Percentiles rank a stretch among this genome's conserved stretches.
phyloP scores from a whole-genome alignment of 37 sponge, comb jelly and placozoan species.

The Oscarella lobularis region DNA sequence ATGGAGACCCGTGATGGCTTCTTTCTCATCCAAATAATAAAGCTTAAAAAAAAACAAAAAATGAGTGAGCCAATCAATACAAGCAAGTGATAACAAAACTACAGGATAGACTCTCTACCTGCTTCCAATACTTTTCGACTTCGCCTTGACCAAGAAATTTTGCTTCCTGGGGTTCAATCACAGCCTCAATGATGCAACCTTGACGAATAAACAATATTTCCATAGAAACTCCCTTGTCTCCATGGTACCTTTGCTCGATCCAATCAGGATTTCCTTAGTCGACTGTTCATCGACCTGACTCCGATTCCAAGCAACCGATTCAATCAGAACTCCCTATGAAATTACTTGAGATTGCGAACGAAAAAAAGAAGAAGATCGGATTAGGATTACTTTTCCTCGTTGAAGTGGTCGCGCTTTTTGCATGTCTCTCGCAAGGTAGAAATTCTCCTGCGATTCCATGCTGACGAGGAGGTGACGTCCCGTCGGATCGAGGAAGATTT shows the following conservation, averaged over 20 bases:
- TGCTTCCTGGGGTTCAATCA: conserved; percentile 31
- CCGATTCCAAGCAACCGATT: conserved; percentile 78
- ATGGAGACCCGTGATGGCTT: conserved; percentile 31
- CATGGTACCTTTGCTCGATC: conserved; percentile 42
- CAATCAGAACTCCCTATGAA: too few relatives aligned
- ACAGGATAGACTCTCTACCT: not conserved
- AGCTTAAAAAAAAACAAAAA: conserved; percentile 8
- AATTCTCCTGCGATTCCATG: conserved; percentile 55
- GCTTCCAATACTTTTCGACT: conserved; percentile 14
- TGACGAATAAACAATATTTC: not conserved
- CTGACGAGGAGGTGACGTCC: conserved; percentile 65
- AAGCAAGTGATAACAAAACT: not conserved
- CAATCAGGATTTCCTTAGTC: conserved; percentile 81
- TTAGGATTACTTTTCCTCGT: too few relatives aligned
- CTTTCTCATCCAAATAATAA: conserved; percentile 24
- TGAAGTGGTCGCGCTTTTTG: too few relatives aligned
- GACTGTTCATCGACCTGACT: conserved; percentile 40
- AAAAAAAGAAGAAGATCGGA: too few relatives aligned
- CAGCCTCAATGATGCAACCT: conserved; percentile 51
- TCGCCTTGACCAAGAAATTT: conserved; percentile 9
- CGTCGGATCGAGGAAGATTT: conserved; percentile 84
- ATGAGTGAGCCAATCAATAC: not conserved
- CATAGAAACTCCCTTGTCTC: not conserved
- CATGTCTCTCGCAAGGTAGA: conserved; percentile 34
- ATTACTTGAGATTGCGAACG: too few relatives aligned